Percentiles rank a stretch among this genome's conserved stretches.
Evolutionary conservation across 2,797 vertebrate species (phyloP).

Genomic region (Galaxias olidus): DNA sequence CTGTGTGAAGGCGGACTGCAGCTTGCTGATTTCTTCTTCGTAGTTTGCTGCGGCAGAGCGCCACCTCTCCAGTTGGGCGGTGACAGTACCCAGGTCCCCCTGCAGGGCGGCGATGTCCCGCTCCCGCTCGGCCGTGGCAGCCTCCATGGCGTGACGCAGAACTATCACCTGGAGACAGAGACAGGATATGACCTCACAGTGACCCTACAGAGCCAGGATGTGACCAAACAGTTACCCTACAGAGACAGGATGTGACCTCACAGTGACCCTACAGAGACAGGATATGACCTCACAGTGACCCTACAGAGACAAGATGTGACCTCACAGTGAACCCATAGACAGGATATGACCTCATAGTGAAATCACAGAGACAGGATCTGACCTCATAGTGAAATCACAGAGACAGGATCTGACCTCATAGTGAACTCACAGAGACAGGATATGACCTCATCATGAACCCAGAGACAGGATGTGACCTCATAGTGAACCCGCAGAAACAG

Average conservation of each 20-base stretch:
- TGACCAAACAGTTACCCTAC: neutral
- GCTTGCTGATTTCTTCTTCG: constrained; percentile 83
- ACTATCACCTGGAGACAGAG: constrained; percentile 74
- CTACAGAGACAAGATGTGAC: neutral
- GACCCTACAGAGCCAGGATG: neutral
- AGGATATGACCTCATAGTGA: neutral
- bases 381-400: neutral
- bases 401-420: neutral
- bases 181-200: neutral
- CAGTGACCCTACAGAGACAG: too few species aligned
- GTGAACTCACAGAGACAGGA: neutral
- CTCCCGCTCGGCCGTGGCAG: constrained; percentile 83
- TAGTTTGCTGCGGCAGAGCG: constrained; percentile 83
- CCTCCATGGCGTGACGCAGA: constrained; percentile 86
- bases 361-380: neutral
- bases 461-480: neutral
- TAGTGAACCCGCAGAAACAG: neutral
- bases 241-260: neutral
- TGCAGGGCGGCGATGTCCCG: constrained; percentile 84
- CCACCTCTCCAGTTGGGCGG: constrained; percentile 87
- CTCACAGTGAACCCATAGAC: neutral
- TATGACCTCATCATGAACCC: neutral
- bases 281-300: neutral
- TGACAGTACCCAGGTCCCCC: constrained; percentile 81
- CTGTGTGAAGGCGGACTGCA: constrained; percentile 85